Evolutionary conservation across 2,888 invertebrate species (phyloP).

Genomic region (Agrotis clavis): DNA sequence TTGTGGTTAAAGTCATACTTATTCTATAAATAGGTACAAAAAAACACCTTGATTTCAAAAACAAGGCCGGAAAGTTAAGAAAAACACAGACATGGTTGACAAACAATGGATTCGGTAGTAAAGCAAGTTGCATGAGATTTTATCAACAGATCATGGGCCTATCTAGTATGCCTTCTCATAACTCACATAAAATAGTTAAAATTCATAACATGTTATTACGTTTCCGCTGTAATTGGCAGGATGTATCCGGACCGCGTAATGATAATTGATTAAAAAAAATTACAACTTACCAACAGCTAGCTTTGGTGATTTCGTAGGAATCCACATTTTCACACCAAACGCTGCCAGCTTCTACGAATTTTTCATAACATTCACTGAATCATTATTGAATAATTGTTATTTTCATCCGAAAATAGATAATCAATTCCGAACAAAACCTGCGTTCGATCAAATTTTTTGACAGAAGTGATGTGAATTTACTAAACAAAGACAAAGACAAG

Average conservation of each 20-base stretch:
- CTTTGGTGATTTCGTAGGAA: constrained; percentile 94
- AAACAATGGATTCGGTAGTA: constrained; percentile 50
- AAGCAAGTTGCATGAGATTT: constrained; percentile 18
- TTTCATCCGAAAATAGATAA: constrained; percentile 68
- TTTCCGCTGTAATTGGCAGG: constrained; percentile 87
- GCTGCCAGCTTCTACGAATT: constrained; percentile 43
- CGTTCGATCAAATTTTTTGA: constrained; percentile 65
- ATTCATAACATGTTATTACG: constrained; percentile 86
- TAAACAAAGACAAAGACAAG: constrained; percentile 19
- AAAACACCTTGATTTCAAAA: constrained; percentile 37
- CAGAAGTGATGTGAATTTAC: constrained; percentile 43
- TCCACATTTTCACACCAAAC: constrained; percentile 92
- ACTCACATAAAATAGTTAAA: constrained; percentile 75
- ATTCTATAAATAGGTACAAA: constrained; percentile 36
- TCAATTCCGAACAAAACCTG: constrained; percentile 69
- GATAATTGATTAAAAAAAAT: constrained; percentile 81
- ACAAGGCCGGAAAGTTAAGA: constrained; percentile 51
- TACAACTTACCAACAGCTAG: constrained; percentile 93
- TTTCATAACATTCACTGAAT: constrained; percentile 60
- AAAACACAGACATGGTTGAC: constrained; percentile 46
- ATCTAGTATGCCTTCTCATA: constrained; percentile 42
- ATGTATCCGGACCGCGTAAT: constrained; percentile 75
- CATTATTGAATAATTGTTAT: constrained; percentile 67
- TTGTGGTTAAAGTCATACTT: constrained; percentile 4
- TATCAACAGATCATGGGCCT: constrained; percentile 21